Conservation (phyloP, 1,140 invertebrate species). For the Frieseomelitta varia region DNA sequence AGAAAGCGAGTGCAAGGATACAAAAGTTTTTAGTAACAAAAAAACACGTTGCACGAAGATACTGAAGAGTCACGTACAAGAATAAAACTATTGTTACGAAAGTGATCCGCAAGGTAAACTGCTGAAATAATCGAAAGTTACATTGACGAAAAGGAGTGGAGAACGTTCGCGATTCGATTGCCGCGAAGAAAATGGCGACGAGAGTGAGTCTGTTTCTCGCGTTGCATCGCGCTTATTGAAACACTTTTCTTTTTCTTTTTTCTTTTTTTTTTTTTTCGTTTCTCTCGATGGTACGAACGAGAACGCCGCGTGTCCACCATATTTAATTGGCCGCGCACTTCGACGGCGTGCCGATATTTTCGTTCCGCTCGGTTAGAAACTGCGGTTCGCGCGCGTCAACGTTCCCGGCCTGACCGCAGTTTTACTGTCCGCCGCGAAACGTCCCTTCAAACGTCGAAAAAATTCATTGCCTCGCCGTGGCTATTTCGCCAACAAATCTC, state of each 20-base stretch:
- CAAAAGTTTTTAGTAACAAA: not conserved
- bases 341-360: conserved; percentile 55
- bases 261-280: not conserved
- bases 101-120: not conserved
- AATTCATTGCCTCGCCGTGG: not conserved
- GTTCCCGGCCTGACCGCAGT: conserved; percentile 54
- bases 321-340: conserved; percentile 62
- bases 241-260: conserved; percentile 26
- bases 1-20: not conserved
- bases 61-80: not conserved
- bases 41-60: not conserved
- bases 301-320: conserved; percentile 30
- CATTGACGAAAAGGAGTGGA: not conserved
- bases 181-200: not conserved
- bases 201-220: too few species aligned
- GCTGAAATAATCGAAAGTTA: not conserved
- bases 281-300: not conserved
- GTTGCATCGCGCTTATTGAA: conserved; percentile 42
- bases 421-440: conserved; percentile 55
- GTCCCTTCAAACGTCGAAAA: conserved; percentile 21
- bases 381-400: conserved; percentile 57
- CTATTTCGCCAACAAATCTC: not conserved
- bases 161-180: not conserved
- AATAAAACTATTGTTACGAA: not conserved
- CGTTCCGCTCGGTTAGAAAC: conserved; percentile 63